Evolutionary conservation across 2,888 invertebrate genomes (phyloP).

Genomic region (Stramonita haemastoma): DNA sequence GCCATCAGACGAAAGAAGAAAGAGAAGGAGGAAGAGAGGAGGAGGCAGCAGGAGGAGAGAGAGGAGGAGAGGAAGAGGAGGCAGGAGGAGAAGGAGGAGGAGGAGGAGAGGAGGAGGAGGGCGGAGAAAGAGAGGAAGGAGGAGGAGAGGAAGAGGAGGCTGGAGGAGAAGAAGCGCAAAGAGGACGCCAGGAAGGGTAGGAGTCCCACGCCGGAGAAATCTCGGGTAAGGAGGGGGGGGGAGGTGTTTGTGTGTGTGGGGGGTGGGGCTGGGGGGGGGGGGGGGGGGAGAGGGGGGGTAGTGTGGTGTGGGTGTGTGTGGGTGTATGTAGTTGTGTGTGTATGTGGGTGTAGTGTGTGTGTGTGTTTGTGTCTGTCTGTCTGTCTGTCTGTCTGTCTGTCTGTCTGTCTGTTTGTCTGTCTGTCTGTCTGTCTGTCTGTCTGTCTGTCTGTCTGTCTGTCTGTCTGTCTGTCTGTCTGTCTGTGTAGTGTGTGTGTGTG

Average conservation of each 20-base stretch:
- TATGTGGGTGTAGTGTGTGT: too few species aligned
- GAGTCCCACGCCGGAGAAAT: not conserved
- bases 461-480: not conserved
- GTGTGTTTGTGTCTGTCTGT: too few species aligned
- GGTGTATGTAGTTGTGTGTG: too few species aligned
- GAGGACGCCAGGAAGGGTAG: not conserved
- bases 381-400: too few species aligned
- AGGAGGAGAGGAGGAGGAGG: not conserved
- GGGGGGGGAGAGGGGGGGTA: too few species aligned
- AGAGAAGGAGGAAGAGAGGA: constrained; percentile 13
- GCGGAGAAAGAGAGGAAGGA: not conserved
- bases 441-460: not conserved
- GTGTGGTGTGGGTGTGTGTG: too few species aligned
- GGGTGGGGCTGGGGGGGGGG: too few species aligned
- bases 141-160: not conserved
- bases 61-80: not conserved
- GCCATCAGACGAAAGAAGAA: not conserved
- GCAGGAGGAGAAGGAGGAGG: not conserved
- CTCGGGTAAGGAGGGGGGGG: not conserved
- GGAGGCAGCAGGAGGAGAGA: not conserved
- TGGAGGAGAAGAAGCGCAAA: not conserved
- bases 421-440: not conserved
- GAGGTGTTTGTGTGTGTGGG: too few species aligned
- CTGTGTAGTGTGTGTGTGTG: not conserved
- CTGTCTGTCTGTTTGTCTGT: not conserved